A percentile compares a stretch with the other conserved stretches of the same genome.
Conservation (phyloP, 2,797 vertebrate species). For the Myripristis murdjan region DNA sequence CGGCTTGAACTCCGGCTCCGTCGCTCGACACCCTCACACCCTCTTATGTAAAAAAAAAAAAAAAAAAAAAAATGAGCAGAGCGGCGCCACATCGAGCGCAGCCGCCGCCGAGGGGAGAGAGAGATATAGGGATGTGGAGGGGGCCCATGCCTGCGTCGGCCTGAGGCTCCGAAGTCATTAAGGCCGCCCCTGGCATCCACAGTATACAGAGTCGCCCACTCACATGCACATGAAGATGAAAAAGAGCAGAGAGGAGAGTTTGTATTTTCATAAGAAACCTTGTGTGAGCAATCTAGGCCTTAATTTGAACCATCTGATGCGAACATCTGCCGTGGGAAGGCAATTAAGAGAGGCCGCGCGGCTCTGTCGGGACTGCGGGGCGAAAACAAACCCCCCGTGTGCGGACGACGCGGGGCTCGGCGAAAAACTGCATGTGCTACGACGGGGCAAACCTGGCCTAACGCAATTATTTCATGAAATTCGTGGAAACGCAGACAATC, state of each 20-base stretch:
- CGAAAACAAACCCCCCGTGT: slow-evolving; percentile 54
- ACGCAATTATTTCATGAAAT: slow-evolving; percentile 62
- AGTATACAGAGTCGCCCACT: slow-evolving; percentile 20
- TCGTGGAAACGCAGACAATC: slow-evolving; percentile 19
- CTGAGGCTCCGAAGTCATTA: too few species aligned
- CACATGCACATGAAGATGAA: slow-evolving; percentile 37
- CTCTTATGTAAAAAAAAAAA: too few species aligned
- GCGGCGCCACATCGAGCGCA: too few species aligned
- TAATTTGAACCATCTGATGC: slow-evolving; percentile 88
- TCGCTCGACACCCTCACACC: too few species aligned
- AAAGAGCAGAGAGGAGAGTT: slow-evolving; percentile 68
- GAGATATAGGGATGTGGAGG: too few species aligned
- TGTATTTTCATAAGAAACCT: slow-evolving; percentile 80
- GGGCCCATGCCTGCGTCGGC: too few species aligned
- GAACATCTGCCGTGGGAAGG: slow-evolving; percentile 83
- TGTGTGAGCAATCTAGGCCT: slow-evolving; percentile 81
- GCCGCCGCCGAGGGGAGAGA: too few species aligned
- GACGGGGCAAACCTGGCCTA: slow-evolving; percentile 56
- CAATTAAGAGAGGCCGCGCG: slow-evolving; percentile 76
- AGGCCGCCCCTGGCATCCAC: neutral
- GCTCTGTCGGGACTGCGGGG: slow-evolving; percentile 59
- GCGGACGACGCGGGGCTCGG: slow-evolving; percentile 43
- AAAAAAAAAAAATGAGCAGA: too few species aligned
- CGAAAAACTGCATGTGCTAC: slow-evolving; percentile 36
- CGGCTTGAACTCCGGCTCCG: too few species aligned